These are phyloP conservation scores for Diplodus puntazzo DNA, from an alignment of 2,797 vertebrate genomes.

Conservation along the genomic window DNA sequence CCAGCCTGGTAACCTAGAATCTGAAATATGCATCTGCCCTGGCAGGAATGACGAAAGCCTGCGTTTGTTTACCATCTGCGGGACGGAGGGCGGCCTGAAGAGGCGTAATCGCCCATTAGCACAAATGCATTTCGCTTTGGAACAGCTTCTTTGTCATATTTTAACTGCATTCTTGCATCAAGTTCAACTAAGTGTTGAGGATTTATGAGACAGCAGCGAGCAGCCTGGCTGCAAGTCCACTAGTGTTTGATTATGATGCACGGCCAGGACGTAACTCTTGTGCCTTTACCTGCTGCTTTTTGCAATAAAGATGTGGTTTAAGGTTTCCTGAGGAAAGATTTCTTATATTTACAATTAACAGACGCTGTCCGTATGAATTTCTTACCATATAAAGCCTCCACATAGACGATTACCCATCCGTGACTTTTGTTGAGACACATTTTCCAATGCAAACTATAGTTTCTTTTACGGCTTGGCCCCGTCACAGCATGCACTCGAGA, in stretches of 20 bases:
- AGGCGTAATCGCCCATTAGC: slow-evolving; percentile 42
- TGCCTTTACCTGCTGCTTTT: slow-evolving; percentile 22
- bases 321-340: slow-evolving; percentile 29
- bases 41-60: slow-evolving; percentile 32
- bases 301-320: slow-evolving; percentile 30
- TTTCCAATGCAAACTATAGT: slow-evolving; percentile 24
- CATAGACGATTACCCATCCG: not conserved
- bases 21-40: slow-evolving; percentile 48
- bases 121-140: slow-evolving; percentile 20
- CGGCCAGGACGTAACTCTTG: slow-evolving; percentile 32
- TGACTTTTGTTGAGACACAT: slow-evolving; percentile 5
- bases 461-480: slow-evolving; percentile 21
- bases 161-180: slow-evolving; percentile 40
- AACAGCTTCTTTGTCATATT: slow-evolving; percentile 41
- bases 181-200: slow-evolving; percentile 22
- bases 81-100: not conserved
- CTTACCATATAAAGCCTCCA: slow-evolving; percentile 45
- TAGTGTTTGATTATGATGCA: slow-evolving; percentile 26
- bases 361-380: slow-evolving; percentile 26
- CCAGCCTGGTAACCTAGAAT: slow-evolving; percentile 43
- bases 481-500: not conserved
- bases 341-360: slow-evolving; percentile 36
- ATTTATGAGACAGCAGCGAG: slow-evolving; percentile 34
- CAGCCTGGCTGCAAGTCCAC: slow-evolving; percentile 20
- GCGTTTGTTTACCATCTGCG: slow-evolving; percentile 35